These are phyloP conservation scores for Cryptocephalus moraei DNA, from an alignment of 2,888 invertebrate species.

Conservation along the genomic window DNA sequence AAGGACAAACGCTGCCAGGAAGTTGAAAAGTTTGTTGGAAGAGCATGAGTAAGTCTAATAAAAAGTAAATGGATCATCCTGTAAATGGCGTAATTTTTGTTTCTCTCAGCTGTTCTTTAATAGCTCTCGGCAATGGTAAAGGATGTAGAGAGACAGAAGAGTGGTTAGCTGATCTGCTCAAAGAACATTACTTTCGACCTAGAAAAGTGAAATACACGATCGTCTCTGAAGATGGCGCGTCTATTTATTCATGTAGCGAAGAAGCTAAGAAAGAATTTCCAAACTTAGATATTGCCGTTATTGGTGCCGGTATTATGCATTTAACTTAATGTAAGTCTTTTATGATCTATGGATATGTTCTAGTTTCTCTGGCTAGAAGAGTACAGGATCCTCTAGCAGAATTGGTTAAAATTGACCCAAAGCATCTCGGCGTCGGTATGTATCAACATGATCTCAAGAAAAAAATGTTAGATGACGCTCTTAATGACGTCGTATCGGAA, in stretches of 20 bases:
- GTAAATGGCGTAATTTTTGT: not conserved
- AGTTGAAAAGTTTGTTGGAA: constrained; percentile 45
- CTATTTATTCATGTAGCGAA: constrained; percentile 81
- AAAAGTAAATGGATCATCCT: too few species aligned
- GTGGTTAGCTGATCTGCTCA: constrained; percentile 55
- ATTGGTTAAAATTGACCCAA: constrained; percentile 86
- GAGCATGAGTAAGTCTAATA: constrained; percentile 42
- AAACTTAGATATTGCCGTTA: constrained; percentile 69
- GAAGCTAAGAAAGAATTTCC: constrained; percentile 82
- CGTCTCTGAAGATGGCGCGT: constrained; percentile 84
- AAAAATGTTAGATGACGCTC: constrained; percentile 58
- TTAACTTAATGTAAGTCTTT: not conserved
- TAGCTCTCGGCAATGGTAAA: constrained; percentile 86
- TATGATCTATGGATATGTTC: constrained; percentile 20
- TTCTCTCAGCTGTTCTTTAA: constrained; percentile 54
- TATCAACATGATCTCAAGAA: constrained; percentile 87
- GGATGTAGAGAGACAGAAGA: constrained; percentile 82
- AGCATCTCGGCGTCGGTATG: constrained; percentile 90
- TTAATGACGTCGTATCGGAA: constrained; percentile 76
- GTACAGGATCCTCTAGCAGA: constrained; percentile 86
- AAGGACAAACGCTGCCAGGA: constrained; percentile 29
- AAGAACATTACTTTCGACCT: constrained; percentile 44
- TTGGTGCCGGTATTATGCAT: constrained; percentile 54
- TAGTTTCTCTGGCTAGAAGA: constrained; percentile 74
- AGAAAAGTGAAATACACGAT: constrained; percentile 63